A percentile compares a stretch with the other conserved stretches of the same genome.
phyloP scores from a whole-genome alignment of 2,113 vertebrate species.

The Cochlearius cochlearius region DNA sequence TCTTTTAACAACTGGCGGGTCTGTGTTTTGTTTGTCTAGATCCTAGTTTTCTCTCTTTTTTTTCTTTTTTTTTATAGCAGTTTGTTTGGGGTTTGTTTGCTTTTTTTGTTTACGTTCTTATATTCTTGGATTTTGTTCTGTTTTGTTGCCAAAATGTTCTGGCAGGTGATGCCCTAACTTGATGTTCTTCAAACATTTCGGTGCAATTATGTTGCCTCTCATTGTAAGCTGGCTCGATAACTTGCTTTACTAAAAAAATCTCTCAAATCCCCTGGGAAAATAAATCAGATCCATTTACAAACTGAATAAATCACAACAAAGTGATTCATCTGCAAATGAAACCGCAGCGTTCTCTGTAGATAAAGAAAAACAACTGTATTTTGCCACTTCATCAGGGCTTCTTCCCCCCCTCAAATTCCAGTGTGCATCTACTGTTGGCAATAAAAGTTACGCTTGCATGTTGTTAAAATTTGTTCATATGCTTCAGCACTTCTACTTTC shows the following conservation, averaged over 20 bases:
- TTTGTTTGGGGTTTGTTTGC: background rate
- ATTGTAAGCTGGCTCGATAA: background rate
- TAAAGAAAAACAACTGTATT: conserved; percentile 74
- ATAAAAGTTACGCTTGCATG: conserved; percentile 71
- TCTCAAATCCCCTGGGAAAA: conserved; percentile 67
- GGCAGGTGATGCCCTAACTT: conserved; percentile 37
- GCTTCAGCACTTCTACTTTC: conserved; percentile 64
- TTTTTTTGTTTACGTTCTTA: background rate
- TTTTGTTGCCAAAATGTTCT: conserved; percentile 1
- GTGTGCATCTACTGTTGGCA: conserved; percentile 71
- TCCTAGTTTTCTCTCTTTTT: background rate
- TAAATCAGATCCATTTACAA: conserved; percentile 70
- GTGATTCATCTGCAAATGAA: conserved; percentile 71
- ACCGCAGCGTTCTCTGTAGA: conserved; percentile 63
- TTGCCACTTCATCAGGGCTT: conserved; percentile 58
- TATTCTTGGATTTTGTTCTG: background rate
- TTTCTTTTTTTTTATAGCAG: background rate
- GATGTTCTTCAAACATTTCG: conserved; percentile 43
- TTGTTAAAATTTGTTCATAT: conserved; percentile 73
- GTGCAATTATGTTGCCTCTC: conserved; percentile 17
- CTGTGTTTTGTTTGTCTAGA: background rate
- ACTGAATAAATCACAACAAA: conserved; percentile 70
- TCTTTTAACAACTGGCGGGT: background rate
- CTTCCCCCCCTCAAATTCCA: conserved; percentile 53
- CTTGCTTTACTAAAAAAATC: conserved; percentile 40